Base-by-base conservation (phyloP, 2,888 invertebrate genomes). In the Prenolepis imparis region DNA sequence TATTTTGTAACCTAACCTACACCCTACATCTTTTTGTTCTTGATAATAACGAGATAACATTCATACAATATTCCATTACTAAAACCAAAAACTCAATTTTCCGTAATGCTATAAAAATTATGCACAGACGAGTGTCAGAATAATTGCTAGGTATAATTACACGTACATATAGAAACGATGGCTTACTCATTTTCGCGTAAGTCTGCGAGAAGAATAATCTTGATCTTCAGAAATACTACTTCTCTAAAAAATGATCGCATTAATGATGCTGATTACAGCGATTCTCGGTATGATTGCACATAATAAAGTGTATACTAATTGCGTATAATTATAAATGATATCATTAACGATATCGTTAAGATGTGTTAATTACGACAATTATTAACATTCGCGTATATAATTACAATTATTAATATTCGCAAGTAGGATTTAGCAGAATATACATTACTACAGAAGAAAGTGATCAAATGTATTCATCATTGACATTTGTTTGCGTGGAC, bases 401-500 rank as follows among this genome's bases (percentile, higher is more conserved):
- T 78, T 44, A 24, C 21, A 21, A 12, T 21, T 8, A 18, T 48
- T 21, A 57, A 52, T 36, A 61, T 61, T 57, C 28, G 24, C 36
- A 39, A 36, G 9, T 44, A 83, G 82, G 61, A 82, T 81, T 57
- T 41, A 28, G 15, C 8, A 61, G 24, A 24, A 80, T 57, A 24
- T 11, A 24, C 3, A 59, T 48, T 21, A 21, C 5, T 0, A 32
- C 39, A 5, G 67, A 82, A 41, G 41, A 82, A 39, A 80, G 9
- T 67, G 61, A 18, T 11, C 82, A 36, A 48, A 59, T 32, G 9
- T 70, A 80, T 32, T 80, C 73, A 59, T 57, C 78, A 24, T 68
- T 32, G 28, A 61, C 84, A 9, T 93, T 93, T 80, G 84, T 90
- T 66, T 93, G 93, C 78, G 82, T 85, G 59, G 93, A 93, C 82